Conservation (phyloP, 2,888 invertebrate species). For the Agrochola lychnidis region DNA sequence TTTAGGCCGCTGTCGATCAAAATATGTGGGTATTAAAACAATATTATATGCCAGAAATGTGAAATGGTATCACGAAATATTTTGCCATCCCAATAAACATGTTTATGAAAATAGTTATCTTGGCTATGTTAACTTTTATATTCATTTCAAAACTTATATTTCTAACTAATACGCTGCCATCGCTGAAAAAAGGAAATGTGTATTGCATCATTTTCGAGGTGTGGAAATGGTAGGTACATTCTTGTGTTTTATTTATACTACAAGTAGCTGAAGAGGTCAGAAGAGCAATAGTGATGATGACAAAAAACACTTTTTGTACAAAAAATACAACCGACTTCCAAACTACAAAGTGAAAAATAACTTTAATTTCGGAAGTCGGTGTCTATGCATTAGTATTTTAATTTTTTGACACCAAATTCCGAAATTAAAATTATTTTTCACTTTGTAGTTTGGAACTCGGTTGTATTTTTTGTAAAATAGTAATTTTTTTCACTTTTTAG, state of each 20-base stretch:
- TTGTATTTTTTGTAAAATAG: too few relatives aligned
- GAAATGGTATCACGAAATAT: slow-evolving; percentile 28
- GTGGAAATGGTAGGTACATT: background rate
- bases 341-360: too few relatives aligned
- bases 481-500: too few relatives aligned
- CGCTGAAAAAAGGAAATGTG: background rate
- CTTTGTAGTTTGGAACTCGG: too few relatives aligned
- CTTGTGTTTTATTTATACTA: slow-evolving; percentile 3
- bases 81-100: slow-evolving; percentile 18
- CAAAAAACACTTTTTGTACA: too few relatives aligned
- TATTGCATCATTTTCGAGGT: background rate
- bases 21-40: slow-evolving; percentile 43
- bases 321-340: too few relatives aligned
- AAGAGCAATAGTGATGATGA: background rate
- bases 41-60: slow-evolving; percentile 43
- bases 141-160: background rate
- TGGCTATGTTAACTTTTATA: background rate
- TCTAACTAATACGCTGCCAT: background rate
- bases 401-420: too few relatives aligned
- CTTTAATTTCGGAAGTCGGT: too few relatives aligned
- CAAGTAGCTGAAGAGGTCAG: background rate
- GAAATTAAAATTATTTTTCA: too few relatives aligned
- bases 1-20: slow-evolving; percentile 33
- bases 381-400: too few relatives aligned
- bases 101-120: slow-evolving; percentile 33